Evolutionary conservation across 2,888 invertebrate genomes (phyloP), one percentile per base, ranked within the genome.

Genomic region (Anaspis maculata): DNA sequence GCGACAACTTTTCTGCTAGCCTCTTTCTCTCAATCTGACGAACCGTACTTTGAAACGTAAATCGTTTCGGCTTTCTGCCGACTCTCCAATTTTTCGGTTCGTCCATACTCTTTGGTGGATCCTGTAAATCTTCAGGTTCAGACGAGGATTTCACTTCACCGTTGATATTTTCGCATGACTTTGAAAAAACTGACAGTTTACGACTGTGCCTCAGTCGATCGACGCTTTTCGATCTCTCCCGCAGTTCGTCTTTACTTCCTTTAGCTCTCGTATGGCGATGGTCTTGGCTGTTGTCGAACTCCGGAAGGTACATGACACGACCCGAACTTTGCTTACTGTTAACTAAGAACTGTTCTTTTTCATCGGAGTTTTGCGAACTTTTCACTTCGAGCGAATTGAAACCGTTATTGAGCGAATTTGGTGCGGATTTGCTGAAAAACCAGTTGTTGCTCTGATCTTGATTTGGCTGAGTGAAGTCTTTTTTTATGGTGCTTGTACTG

Each of bases 11-110:
- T 54, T 86, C 85, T 1, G 86, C 81, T 29, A 87, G 62, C 31
- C 77, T 67, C 27, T 78, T 74, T 39, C 85, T 67, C 64, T 88
- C 87, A 30, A 85, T 75, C 61, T 86, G 83, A n/a, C 87, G 60
- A 6, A 87, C 80, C 0, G 87, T 87, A 27, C 85, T 86, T 61
- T 88, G 87, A 64, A 87, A 88, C 1, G 83, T 83, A 64, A 87
- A 88, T 45, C 83, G 71, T 56, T 80, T 83, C 29, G 71, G 68
- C 46, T 67, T 70, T 21, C 49, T 52, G 33, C 26, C 37, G 25
- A 30, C 36, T 43, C 38, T 47, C 42, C 40, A 41, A 27, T 32
- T 42, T 30, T 24, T 38, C 30, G 31, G 33, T 3, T 38, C 40
- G 27, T 49, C 45, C 6, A 44, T 35, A 7, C 32, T 34, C 15